Evolutionary conservation across 1,140 invertebrate genomes (phyloP).

Genomic region (Eubasilissa regina): DNA sequence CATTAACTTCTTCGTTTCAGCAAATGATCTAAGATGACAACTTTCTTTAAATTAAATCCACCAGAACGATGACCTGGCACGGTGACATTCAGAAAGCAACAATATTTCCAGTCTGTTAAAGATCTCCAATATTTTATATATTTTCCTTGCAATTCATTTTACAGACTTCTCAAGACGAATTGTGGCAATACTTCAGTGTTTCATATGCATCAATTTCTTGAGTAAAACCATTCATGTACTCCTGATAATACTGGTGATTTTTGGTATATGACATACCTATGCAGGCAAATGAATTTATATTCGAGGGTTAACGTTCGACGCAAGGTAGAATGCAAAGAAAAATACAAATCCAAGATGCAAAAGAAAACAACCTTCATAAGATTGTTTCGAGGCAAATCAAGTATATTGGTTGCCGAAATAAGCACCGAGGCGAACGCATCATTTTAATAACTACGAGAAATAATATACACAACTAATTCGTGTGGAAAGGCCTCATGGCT

Average conservation of each 20-base stretch:
- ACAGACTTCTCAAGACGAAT: no score
- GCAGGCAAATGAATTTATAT: constrained; percentile 19
- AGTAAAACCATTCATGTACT: no score
- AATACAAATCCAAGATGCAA: constrained; percentile 19
- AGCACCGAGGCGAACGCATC: constrained; percentile 1
- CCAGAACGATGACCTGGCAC: no score
- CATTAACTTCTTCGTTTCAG: no score
- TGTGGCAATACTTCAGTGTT: no score
- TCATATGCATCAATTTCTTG: no score
- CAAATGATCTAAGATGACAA: no score
- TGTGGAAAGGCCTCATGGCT: constrained; percentile 3
- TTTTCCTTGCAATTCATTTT: no score
- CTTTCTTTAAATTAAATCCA: no score
- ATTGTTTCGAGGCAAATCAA: constrained; percentile 20
- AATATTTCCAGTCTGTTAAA: no score
- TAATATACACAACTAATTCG: constrained; percentile 18
- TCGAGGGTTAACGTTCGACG: constrained; percentile 1
- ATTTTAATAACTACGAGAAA: constrained; percentile 18
- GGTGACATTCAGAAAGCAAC: no score
- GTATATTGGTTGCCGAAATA: constrained; percentile 5
- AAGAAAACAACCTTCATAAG: neutral
- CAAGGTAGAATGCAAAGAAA: constrained; percentile 13
- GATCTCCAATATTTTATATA: no score
- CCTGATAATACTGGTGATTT: neutral
- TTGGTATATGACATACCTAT: constrained; percentile 1